phyloP scores from a whole-genome alignment of 37 sponge, comb jelly and placozoan species.

The Hormiphora californensis region DNA sequence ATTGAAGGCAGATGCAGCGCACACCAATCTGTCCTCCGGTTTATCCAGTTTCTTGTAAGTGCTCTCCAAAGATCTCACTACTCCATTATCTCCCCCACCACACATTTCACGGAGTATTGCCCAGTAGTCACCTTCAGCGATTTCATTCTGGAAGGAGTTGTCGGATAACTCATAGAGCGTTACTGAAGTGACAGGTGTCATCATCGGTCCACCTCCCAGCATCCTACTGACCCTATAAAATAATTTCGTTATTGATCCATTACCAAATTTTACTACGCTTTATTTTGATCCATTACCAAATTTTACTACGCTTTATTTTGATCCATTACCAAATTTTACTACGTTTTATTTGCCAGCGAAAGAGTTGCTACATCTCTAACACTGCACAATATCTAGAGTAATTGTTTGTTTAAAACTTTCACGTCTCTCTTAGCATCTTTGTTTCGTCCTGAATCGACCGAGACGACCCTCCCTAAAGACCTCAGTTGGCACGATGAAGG shows the following conservation, averaged over 20 bases:
- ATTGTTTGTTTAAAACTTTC: too few species aligned
- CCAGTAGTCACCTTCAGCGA: slow-evolving; percentile 15
- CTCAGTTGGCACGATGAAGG: too few species aligned
- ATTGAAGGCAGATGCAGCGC: slow-evolving; percentile 7
- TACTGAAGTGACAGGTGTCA: slow-evolving; percentile 1
- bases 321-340: background rate
- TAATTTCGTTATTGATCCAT: background rate
- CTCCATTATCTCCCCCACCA: background rate
- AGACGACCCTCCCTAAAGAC: too few species aligned
- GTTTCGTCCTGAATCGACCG: too few species aligned
- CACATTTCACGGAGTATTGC: background rate
- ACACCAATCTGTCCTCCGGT: background rate
- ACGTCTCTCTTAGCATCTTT: too few species aligned
- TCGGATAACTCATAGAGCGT: background rate
- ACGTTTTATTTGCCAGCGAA: too few species aligned
- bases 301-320: too few species aligned
- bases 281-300: background rate
- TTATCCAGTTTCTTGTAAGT: background rate
- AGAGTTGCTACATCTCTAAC: too few species aligned
- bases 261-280: too few species aligned
- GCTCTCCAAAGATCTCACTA: too few species aligned
- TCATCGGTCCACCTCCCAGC: background rate
- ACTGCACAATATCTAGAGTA: too few species aligned
- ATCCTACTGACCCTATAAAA: background rate
- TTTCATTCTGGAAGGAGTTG: background rate